phyloP scores from a whole-genome alignment of 2,797 vertebrate species.

The Uromys caudimaculatus region DNA sequence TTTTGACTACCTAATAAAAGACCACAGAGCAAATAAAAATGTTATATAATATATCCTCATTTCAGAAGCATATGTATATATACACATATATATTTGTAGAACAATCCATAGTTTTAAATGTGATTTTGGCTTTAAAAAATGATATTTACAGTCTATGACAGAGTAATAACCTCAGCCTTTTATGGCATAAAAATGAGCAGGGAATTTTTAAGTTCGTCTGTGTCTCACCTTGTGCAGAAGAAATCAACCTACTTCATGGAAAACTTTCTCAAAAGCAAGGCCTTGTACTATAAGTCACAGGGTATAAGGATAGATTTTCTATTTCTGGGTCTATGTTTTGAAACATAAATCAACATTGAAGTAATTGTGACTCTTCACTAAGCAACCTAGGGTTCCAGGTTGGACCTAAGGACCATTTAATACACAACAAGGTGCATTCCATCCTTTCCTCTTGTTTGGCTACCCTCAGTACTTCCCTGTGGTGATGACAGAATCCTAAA shows the following conservation, averaged over 20 bases:
- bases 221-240: constrained; percentile 64
- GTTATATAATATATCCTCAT: constrained; percentile 78
- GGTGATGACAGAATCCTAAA: background rate
- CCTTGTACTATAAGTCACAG: constrained; percentile 38
- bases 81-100: constrained; percentile 81
- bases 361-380: constrained; percentile 46
- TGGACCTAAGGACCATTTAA: background rate
- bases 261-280: constrained; percentile 61
- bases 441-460: background rate
- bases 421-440: background rate
- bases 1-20: constrained; percentile 73
- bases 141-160: constrained; percentile 80
- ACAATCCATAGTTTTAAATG: constrained; percentile 76
- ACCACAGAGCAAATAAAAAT: constrained; percentile 81
- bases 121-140: constrained; percentile 78
- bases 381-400: background rate
- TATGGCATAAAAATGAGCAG: constrained; percentile 67
- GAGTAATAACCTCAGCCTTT: constrained; percentile 76
- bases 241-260: constrained; percentile 60
- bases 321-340: constrained; percentile 49
- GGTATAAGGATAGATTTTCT: background rate
- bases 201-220: constrained; percentile 46
- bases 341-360: constrained; percentile 45
- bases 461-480: background rate
- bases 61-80: constrained; percentile 81